Percentiles rank a stretch among this genome's conserved stretches.
phyloP scores from a whole-genome alignment of 35 echinoderm and acorn worm genomes.

The Apostichopus parvimensis region DNA sequence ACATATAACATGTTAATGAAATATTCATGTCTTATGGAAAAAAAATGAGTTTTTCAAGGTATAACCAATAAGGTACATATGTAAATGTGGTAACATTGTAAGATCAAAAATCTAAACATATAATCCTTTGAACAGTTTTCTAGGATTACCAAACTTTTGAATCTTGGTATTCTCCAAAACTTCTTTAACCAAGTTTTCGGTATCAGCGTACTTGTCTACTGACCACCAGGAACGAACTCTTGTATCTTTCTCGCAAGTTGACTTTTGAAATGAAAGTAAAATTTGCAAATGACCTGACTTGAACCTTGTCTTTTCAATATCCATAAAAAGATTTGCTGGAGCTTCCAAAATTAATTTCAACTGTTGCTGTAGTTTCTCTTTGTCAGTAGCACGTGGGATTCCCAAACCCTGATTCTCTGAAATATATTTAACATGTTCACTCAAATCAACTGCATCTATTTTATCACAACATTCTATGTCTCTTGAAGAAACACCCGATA shows the following conservation, averaged over 20 bases:
- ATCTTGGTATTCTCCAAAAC: background rate
- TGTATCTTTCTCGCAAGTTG: no score
- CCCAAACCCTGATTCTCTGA: background rate
- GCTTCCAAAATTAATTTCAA: no score
- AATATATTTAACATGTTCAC: background rate
- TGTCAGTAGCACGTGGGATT: background rate
- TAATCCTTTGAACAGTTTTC: background rate
- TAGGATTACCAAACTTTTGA: constrained; percentile 13
- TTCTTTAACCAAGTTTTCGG: no score
- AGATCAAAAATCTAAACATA: background rate
- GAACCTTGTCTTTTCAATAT: no score
- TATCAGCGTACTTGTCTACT: no score
- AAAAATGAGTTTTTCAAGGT: background rate
- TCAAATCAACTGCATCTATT: background rate
- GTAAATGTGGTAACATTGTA: background rate
- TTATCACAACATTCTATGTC: background rate
- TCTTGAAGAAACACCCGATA: background rate
- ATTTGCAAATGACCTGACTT: no score
- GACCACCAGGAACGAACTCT: no score
- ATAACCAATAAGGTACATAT: background rate
- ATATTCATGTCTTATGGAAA: no score
- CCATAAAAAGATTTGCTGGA: no score
- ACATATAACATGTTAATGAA: background rate
- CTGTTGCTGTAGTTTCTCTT: no score
- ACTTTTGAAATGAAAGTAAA: no score